phyloP scores from a whole-genome alignment of 2,797 vertebrate species.

The Apogon hyalosoma region DNA sequence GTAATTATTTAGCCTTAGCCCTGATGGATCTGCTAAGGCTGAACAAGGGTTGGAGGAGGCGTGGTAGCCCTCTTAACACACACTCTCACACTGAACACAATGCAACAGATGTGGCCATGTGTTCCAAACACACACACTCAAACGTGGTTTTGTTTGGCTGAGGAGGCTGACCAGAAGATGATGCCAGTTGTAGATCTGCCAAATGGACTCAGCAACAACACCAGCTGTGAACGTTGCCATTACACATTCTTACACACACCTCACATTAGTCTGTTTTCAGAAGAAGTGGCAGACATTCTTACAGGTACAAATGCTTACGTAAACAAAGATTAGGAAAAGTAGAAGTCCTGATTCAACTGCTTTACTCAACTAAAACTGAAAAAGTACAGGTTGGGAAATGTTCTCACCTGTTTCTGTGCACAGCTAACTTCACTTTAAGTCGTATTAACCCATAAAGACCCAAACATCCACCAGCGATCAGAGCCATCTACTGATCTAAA shows the following conservation, averaged over 20 bases:
- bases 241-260: conserved; percentile 46
- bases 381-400: no score
- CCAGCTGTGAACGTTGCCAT: conserved; percentile 42
- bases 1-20: conserved; percentile 62
- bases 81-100: conserved; percentile 13
- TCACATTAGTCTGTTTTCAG: conserved; percentile 39
- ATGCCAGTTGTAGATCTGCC: conserved; percentile 60
- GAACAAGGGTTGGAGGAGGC: conserved; percentile 45
- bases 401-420: no score
- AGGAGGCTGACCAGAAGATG: conserved; percentile 36
- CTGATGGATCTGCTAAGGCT: conserved; percentile 43
- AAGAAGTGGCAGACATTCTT: not conserved
- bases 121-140: conserved; percentile 22
- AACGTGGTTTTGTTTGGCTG: conserved; percentile 37
- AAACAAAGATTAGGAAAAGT: no score
- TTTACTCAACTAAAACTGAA: no score
- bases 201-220: conserved; percentile 51
- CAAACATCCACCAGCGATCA: no score
- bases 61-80: conserved; percentile 32
- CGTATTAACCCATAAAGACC: no score
- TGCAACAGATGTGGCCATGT: conserved; percentile 51
- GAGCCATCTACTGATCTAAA: no score
- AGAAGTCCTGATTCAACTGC: no score
- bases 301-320: no score
- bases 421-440: no score